Base-by-base conservation (phyloP, 2,113 vertebrate species). In the Phalacrocorax brasilianus region DNA sequence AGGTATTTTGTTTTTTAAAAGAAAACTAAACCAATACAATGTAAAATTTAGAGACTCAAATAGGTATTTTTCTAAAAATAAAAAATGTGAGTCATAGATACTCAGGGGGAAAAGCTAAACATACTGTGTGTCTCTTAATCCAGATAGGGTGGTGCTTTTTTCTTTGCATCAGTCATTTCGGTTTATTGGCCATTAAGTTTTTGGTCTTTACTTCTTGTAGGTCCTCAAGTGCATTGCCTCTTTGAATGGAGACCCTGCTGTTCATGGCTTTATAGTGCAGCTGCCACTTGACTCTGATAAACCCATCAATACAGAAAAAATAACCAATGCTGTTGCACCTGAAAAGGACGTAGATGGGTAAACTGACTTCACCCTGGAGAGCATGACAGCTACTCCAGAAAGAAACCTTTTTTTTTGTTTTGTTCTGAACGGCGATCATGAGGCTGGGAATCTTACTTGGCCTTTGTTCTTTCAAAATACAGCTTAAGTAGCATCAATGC, bases 301-400 rank as follows among this genome's bases (percentile, higher is more conserved):
- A 76, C 97, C 98, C 76, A 99, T 99, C 32, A 97, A 99, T 92
- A 99, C 99, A 1, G 99, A 99, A 94, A 98, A 98, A 94, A 98
- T 99, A 91, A 98, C 99, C 87, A 99, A 99, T 42, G 98, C 99
- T 8, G 98, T 99, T 72, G 97, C 98, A 27, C 99, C 99, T 14
- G 98, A 99, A 91, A 99, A 99, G 96, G 99, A 99, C 4, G 99
- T 99, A n/a, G 99, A 99, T 66, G 99, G 99, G 99, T 99, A 96
- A 98, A 96, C 42, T 83, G 44, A 45, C 33, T 73, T 88, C 17
- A 53, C 9, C 30, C 18, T 90, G 50, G 84, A 83, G 55, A 66
- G 73, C 68, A 8, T 63, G 28, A 62, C 62, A 85, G 90, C 68
- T 77, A 7, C 80, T 93, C 75, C 85, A 85, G 63, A 93, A 81